phyloP scores from a whole-genome alignment of 1,140 invertebrate species.

The Thereuonema tuberculata region DNA sequence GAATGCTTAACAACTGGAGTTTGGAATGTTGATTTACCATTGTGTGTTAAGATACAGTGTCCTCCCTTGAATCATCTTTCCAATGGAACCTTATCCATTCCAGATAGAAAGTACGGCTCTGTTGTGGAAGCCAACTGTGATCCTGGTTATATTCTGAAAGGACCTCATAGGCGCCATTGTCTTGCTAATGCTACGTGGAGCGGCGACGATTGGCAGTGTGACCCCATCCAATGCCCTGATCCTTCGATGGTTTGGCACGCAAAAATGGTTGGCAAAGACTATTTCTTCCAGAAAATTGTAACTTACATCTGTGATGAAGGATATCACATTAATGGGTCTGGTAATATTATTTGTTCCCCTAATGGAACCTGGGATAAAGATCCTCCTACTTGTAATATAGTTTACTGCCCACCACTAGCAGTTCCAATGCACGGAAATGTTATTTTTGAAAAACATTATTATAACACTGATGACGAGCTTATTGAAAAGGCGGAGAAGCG shows the following conservation, averaged over 20 bases:
- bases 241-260: background rate
- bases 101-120: slow-evolving; percentile 4
- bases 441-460: background rate
- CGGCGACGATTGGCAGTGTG: slow-evolving; percentile 9
- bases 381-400: background rate
- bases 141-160: slow-evolving; percentile 14
- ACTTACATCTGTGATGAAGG: background rate
- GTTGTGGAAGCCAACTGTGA: slow-evolving; percentile 12
- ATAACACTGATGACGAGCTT: background rate
- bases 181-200: slow-evolving; percentile 13
- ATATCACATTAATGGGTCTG: background rate
- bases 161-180: slow-evolving; percentile 6
- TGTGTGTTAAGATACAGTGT: slow-evolving; percentile 21
- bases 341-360: background rate
- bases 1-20: slow-evolving; percentile 23
- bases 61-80: slow-evolving; percentile 15
- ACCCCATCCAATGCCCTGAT: slow-evolving; percentile 9
- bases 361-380: background rate
- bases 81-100: slow-evolving; percentile 19
- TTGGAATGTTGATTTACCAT: slow-evolving; percentile 25
- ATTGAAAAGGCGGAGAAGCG: background rate
- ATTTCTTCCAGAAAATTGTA: background rate
- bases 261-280: background rate
- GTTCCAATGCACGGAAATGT: background rate
- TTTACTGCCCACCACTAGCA: background rate